Evolutionary conservation across 1,140 invertebrate species (phyloP).

Genomic region (Drosophila suzukii): DNA sequence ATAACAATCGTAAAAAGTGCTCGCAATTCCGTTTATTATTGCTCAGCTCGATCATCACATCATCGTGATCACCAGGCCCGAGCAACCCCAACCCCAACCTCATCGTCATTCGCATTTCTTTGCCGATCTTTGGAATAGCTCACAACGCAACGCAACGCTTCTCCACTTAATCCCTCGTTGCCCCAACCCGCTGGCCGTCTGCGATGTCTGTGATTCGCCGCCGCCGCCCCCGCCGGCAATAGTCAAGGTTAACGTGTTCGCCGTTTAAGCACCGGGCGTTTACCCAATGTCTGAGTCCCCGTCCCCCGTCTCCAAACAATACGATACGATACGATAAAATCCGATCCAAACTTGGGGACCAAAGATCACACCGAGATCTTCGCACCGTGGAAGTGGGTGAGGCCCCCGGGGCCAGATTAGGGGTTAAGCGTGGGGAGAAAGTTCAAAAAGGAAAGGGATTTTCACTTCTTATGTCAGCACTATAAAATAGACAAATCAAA

Average conservation of each 20-base stretch:
- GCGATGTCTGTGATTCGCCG: constrained; percentile 14
- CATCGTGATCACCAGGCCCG: constrained; percentile 1
- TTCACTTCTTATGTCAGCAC: background rate
- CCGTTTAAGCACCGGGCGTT: constrained; percentile 24
- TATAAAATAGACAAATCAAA: background rate
- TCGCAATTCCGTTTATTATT: constrained; percentile 33
- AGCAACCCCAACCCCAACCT: background rate
- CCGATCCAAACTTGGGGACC: constrained; percentile 3
- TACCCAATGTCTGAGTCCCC: constrained; percentile 12
- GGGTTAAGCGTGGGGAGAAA: constrained; percentile 1
- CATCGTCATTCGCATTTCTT: constrained; percentile 26
- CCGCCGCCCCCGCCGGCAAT: constrained; percentile 34
- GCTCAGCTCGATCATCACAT: constrained; percentile 3
- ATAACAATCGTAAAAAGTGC: constrained; percentile 27
- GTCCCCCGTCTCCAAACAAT: background rate
- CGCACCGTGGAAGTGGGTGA: background rate
- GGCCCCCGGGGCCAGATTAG: background rate
- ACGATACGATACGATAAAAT: background rate
- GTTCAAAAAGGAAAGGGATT: background rate
- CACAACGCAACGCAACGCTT: background rate
- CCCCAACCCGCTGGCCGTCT: constrained; percentile 12
- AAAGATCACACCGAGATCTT: constrained; percentile 5
- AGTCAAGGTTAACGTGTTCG: constrained; percentile 63
- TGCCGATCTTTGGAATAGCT: constrained; percentile 28
- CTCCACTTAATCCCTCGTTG: constrained; percentile 18